Evolutionary conservation across 2,888 invertebrate genomes (phyloP).

Genomic region (Escarpia spicata): DNA sequence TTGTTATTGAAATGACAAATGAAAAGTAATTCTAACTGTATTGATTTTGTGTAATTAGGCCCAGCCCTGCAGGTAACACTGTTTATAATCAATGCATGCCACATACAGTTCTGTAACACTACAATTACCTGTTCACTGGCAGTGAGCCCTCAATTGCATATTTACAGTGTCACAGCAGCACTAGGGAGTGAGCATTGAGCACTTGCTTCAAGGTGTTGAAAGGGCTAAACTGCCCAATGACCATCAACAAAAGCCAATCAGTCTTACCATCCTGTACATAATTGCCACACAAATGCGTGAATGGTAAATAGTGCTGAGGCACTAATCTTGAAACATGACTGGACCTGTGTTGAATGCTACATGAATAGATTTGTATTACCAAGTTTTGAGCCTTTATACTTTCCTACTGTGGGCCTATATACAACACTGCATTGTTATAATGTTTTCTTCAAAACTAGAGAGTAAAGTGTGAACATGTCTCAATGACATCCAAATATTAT

Average conservation of each 20-base stretch:
- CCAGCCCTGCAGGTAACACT: background rate
- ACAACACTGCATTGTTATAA: too few species aligned
- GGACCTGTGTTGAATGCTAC: background rate
- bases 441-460: background rate
- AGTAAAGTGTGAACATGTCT: background rate
- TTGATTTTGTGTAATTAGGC: too few species aligned
- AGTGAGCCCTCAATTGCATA: background rate
- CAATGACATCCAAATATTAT: too few species aligned
- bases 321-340: background rate
- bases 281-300: background rate
- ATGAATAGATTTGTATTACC: too few species aligned
- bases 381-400: background rate
- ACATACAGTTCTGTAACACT: background rate
- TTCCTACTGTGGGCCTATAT: background rate
- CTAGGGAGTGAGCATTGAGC: background rate
- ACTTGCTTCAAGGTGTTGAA: background rate
- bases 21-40: too few species aligned
- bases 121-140: background rate
- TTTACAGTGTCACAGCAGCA: background rate
- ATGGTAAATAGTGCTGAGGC: background rate
- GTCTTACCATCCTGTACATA: background rate
- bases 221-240: background rate
- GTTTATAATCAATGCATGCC: background rate
- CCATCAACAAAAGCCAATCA: background rate
- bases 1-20: too few species aligned